A percentile compares a stretch with the other conserved stretches of the same genome.
These are phyloP conservation scores for Otus sunia DNA, from an alignment of 2,113 vertebrate genomes.

Conservation along the genomic window DNA sequence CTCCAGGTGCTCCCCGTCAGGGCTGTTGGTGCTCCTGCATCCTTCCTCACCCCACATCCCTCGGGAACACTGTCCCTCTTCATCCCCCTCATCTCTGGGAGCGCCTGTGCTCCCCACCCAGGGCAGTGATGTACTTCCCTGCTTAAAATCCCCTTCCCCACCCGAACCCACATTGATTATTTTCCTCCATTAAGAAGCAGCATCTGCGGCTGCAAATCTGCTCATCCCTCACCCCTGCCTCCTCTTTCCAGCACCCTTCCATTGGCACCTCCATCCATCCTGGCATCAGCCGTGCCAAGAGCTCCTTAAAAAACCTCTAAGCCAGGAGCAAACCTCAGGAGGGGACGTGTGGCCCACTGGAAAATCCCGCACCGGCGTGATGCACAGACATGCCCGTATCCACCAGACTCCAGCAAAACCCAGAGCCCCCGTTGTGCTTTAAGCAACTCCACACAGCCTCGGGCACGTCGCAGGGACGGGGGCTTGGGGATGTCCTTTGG, in stretches of 20 bases:
- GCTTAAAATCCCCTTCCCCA: background rate
- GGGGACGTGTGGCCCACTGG: accelerated
- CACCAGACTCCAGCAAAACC: background rate
- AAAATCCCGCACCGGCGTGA: accelerated
- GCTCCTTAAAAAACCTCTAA: background rate
- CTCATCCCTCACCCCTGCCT: background rate
- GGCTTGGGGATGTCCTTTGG: background rate
- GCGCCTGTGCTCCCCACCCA: accelerated
- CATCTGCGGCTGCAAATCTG: background rate
- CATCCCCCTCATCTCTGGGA: background rate
- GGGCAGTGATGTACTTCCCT: accelerated
- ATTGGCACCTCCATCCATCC: background rate
- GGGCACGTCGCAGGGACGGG: accelerated
- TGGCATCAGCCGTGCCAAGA: background rate
- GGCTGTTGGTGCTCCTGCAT: background rate
- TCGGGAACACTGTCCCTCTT: accelerated
- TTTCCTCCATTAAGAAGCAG: background rate
- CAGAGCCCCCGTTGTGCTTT: background rate
- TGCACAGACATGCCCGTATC: accelerated
- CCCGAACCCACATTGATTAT: background rate
- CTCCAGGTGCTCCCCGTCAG: background rate
- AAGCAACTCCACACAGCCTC: background rate
- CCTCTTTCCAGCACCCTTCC: background rate
- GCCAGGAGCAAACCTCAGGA: background rate
- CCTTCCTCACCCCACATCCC: background rate